These are phyloP conservation scores for Amblyraja radiata DNA, from an alignment of 2,797 vertebrate genomes.

Conservation along the genomic window DNA sequence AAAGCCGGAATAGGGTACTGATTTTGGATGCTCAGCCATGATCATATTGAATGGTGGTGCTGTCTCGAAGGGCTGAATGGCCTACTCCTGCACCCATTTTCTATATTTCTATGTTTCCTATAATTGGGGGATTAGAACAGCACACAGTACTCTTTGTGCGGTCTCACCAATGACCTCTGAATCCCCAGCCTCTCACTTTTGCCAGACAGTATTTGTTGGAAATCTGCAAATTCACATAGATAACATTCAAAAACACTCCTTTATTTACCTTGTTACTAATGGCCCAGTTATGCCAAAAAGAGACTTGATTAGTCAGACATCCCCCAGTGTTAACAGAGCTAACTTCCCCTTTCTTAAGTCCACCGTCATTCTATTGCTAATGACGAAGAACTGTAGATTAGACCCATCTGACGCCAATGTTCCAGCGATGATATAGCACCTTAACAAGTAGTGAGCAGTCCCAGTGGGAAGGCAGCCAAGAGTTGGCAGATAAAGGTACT, in stretches of 20 bases:
- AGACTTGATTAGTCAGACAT: neutral
- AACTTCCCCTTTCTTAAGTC: neutral
- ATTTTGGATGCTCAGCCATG: no score
- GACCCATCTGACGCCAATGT: neutral
- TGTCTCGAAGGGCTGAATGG: no score
- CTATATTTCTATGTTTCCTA: no score
- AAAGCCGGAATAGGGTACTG: no score
- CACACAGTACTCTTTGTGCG: no score
- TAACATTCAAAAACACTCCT: neutral
- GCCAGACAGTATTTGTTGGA: neutral
- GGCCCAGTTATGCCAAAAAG: neutral
- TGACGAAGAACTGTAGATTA: neutral
- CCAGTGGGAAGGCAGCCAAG: neutral
- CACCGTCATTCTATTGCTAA: neutral
- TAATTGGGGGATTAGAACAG: no score
- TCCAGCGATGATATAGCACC: neutral
- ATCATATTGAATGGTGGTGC: no score
- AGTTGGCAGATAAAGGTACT: neutral
- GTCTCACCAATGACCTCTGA: neutral
- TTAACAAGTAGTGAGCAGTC: neutral
- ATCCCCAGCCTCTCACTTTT: neutral
- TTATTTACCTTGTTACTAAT: neutral
- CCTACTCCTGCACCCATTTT: no score
- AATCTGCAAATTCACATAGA: neutral
- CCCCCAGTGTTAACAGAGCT: neutral